Conservation (phyloP, 2,888 invertebrate genomes). For the Lepidocyrtoides sp. region DNA sequence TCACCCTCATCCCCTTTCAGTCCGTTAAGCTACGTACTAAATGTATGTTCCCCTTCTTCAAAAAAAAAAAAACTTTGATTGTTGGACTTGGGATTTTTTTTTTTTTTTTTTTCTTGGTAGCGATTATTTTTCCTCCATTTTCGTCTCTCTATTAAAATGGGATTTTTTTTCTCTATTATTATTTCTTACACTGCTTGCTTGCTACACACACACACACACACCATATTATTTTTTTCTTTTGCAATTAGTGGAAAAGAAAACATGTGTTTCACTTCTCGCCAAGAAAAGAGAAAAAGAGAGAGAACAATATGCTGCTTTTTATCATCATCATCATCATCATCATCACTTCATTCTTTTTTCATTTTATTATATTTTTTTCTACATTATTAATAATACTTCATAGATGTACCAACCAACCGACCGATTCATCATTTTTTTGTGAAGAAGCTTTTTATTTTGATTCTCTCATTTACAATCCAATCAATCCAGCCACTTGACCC, state of each 20-base stretch:
- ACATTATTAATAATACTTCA: not conserved
- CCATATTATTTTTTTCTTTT: constrained; percentile 45
- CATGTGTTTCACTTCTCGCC: constrained; percentile 83
- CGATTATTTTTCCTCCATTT: not conserved
- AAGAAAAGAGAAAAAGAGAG: no score
- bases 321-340: constrained; percentile 47
- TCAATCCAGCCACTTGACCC: no score
- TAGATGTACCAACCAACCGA: constrained; percentile 23
- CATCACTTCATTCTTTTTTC: constrained; percentile 37
- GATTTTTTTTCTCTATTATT: not conserved
- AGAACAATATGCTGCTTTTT: constrained; percentile 76
- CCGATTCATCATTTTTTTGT: constrained; percentile 40
- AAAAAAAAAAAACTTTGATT: no score
- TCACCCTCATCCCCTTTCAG: no score
- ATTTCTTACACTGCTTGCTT: not conserved
- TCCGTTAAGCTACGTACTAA: no score
- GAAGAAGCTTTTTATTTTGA: no score
- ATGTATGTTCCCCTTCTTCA: no score
- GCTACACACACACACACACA: not conserved
- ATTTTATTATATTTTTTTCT: constrained; percentile 26
- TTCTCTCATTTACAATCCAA: no score
- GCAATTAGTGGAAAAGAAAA: constrained; percentile 75
- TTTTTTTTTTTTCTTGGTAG: no score
- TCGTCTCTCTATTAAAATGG: not conserved
- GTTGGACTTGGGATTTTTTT: no score